Evolutionary conservation across 2,888 invertebrate genomes (phyloP).

Genomic region (Busseola fusca): DNA sequence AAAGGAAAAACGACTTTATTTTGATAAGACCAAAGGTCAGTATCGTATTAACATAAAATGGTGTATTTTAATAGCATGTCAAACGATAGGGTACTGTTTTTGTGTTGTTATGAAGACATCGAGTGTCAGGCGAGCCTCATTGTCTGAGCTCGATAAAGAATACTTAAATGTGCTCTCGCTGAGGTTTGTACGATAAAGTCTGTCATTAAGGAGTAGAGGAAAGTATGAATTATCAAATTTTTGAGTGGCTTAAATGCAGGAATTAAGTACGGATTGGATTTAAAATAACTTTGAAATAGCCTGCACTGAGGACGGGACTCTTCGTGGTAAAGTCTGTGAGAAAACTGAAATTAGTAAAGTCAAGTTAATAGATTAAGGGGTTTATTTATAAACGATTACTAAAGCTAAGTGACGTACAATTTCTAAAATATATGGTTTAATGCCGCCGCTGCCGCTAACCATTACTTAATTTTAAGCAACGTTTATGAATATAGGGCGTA

Average conservation of each 20-base stretch:
- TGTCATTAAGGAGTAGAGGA: conserved; percentile 65
- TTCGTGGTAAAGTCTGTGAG: neutral
- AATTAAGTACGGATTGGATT: conserved; percentile 6
- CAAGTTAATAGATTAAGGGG: neutral
- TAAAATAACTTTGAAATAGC: neutral
- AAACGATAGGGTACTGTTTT: conserved; percentile 85
- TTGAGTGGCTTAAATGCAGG: conserved; percentile 21
- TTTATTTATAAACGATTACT: no score
- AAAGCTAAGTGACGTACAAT: no score
- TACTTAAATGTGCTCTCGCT: conserved; percentile 71
- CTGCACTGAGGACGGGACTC: no score
- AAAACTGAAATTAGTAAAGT: neutral
- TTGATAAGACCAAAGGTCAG: conserved; percentile 29
- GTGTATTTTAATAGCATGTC: conserved; percentile 79
- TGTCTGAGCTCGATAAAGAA: conserved; percentile 77
- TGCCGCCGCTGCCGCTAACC: no score
- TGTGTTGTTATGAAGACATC: conserved; percentile 85
- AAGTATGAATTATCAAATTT: conserved; percentile 34
- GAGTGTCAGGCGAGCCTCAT: conserved; percentile 79
- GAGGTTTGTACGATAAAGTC: conserved; percentile 69
- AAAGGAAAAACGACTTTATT: conserved; percentile 63
- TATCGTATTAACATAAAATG: conserved; percentile 48
- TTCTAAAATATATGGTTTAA: no score
- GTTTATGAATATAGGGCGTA: no score
- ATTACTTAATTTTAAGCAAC: no score